Evolutionary conservation across 2,113 vertebrate species (phyloP), one percentile per base, ranked within the genome.

Genomic region (Meles meles): DNA sequence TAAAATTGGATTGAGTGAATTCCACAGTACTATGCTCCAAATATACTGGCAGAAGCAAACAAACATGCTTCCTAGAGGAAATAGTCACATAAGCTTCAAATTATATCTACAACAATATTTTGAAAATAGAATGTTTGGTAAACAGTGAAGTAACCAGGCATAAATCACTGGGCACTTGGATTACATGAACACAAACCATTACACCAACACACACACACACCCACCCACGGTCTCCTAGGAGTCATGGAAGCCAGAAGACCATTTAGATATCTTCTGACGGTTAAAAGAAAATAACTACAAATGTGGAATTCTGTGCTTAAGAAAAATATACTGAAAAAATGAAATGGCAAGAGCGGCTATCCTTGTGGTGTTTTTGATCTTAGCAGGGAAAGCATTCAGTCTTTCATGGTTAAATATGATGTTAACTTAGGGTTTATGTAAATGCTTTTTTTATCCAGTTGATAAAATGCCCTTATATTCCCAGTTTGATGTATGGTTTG

Each of bases 1-100:
- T 89, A 85, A 65, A 93, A 89, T 89, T 93, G 85, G 27, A 86
- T 72, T 67, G 63, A 93, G 31, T 37, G 44, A 42, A 93, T 95
- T 65, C 39, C 18, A 92, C 12, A 20, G 15, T 84, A 34, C 49
- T 96, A 11, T 57, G 31, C 44, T 77, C 34, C 77, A 79, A 49
- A 96, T 69, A 79, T 55, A 77, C 84, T 88, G n/a, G n/a, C 5
- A 84, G 89, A 88, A 88, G 42, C 49, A 92, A 88, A 82, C 6
- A 76, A 23, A 20, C 44, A 8, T 42, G 23, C 88, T 92, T 77
- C 59, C 37, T 88, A 15, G 18, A 83, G 81, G 37, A 91, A 82
- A 79, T 52, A 61, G 76, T 84, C 49, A 39, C 79, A 72, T 88
- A 92, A 77, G 12, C n/a, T 92, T 92, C 49, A 84, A 80, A 29